Conservation (phyloP, 2,113 vertebrate species). For the Lichenostomus cassidix region DNA sequence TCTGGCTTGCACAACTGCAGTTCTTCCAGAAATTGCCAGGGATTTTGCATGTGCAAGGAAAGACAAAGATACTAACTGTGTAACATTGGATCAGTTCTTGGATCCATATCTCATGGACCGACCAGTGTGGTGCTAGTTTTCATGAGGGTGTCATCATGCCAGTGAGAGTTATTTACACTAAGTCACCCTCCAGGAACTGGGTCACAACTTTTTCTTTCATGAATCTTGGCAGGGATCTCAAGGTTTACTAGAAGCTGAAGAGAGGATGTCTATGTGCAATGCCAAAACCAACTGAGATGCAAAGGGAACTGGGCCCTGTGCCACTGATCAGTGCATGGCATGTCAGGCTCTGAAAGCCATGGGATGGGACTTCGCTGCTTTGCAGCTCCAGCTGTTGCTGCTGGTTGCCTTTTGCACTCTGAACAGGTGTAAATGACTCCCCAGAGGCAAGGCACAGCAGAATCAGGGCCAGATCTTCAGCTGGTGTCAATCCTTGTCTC, state of each 20-base stretch:
- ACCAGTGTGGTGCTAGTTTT: slow-evolving; percentile 2
- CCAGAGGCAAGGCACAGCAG: slow-evolving; percentile 22
- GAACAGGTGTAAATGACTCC: slow-evolving; percentile 57
- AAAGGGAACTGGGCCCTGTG: slow-evolving; percentile 17
- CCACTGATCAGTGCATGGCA: not conserved
- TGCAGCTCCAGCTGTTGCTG: not conserved
- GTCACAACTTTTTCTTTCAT: slow-evolving; percentile 57
- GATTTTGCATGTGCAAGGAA: not conserved
- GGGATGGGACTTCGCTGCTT: not conserved
- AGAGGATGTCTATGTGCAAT: slow-evolving; percentile 24
- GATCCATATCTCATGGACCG: not conserved
- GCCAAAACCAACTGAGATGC: slow-evolving; percentile 46
- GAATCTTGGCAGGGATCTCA: slow-evolving; percentile 24
- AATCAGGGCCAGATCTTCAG: slow-evolving; percentile 36
- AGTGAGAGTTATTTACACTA: slow-evolving; percentile 23
- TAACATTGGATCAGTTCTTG: not conserved
- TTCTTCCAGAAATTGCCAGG: not conserved
- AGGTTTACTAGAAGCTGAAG: slow-evolving; percentile 31
- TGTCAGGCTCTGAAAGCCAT: not conserved
- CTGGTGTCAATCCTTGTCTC: slow-evolving; percentile 48
- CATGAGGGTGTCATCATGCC: slow-evolving; percentile 12
- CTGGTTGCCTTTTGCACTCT: slow-evolving; percentile 31
- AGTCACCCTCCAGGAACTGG: slow-evolving; percentile 46
- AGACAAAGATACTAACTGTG: not conserved
- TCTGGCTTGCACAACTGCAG: slow-evolving; percentile 14